Evolutionary conservation across 2,888 invertebrate genomes (phyloP).

Genomic region (Erannis defoliaria): DNA sequence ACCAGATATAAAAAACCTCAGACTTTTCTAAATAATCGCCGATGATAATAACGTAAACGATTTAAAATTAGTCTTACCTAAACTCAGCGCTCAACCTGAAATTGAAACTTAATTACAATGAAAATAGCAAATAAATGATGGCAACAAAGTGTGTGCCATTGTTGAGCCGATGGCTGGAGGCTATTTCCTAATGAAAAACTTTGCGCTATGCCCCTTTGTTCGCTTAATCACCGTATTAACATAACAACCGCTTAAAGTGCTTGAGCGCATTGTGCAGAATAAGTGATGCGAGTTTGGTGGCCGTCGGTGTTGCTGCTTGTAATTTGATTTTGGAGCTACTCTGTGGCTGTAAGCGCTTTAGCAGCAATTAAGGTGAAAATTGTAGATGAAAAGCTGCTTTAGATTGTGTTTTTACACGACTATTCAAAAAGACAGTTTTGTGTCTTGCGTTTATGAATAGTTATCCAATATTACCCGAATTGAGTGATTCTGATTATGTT

Average conservation of each 20-base stretch:
- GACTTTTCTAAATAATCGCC: too few species aligned
- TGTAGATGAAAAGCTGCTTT: neutral
- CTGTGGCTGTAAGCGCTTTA: constrained; percentile 15
- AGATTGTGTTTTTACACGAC: too few species aligned
- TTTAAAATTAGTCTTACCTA: too few species aligned
- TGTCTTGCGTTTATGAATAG: too few species aligned
- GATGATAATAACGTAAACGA: too few species aligned
- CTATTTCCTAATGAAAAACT: constrained; percentile 56
- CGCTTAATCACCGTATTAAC: constrained; percentile 57
- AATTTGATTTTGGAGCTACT: constrained; percentile 26
- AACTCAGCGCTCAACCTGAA: neutral
- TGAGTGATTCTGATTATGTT: too few species aligned
- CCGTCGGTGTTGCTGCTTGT: constrained; percentile 15
- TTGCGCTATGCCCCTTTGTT: constrained; percentile 52
- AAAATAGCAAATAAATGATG: constrained; percentile 48
- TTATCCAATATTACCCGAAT: too few species aligned
- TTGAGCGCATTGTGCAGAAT: constrained; percentile 30
- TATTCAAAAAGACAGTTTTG: too few species aligned
- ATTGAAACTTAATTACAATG: constrained; percentile 42
- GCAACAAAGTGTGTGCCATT: constrained; percentile 45
- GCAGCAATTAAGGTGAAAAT: constrained; percentile 11
- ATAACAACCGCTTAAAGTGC: constrained; percentile 51
- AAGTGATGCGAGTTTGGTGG: constrained; percentile 29
- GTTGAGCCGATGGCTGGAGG: constrained; percentile 46
- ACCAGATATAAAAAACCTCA: too few species aligned